A percentile compares a stretch with the other conserved stretches of the same genome.
Conservation (phyloP, 2,113 vertebrate species). For the Chelonoidis abingdonii region DNA sequence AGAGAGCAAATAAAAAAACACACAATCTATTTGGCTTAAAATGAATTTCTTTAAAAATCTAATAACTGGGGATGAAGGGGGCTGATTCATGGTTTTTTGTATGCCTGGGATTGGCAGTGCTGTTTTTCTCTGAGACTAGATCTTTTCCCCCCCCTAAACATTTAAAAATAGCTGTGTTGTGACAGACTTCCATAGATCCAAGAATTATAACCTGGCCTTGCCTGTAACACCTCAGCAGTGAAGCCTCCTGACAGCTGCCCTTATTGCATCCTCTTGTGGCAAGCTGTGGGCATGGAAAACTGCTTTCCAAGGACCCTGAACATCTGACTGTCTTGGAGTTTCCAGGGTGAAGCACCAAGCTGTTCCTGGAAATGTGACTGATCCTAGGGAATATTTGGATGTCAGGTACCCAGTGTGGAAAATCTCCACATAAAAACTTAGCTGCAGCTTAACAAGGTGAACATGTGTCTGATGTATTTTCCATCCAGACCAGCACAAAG, state of each 20-base stretch:
- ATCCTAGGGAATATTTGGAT: not conserved
- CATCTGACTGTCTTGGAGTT: not conserved
- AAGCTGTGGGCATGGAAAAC: not conserved
- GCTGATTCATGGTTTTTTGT: not conserved
- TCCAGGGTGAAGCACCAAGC: rapidly evolving
- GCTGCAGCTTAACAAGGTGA: not conserved
- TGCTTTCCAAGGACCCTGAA: not conserved
- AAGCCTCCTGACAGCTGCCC: constrained; percentile 20
- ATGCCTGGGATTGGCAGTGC: not conserved
- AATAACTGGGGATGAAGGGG: not conserved
- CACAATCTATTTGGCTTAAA: constrained; percentile 12
- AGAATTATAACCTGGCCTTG: not conserved
- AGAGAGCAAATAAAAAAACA: not conserved
- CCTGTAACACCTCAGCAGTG: rapidly evolving
- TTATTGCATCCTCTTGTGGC: constrained; percentile 51
- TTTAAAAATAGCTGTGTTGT: not conserved
- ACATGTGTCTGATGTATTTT: not conserved
- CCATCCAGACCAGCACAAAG: not conserved
- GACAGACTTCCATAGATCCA: not conserved
- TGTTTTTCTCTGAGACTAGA: not conserved
- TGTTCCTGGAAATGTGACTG: not conserved
- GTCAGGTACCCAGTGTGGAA: not conserved
- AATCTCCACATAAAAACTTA: not conserved
- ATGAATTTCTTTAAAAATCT: not conserved
- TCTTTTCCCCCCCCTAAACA: rapidly evolving